Evolutionary conservation across 2,888 invertebrate species (phyloP).

Genomic region (Lobophora halterata): DNA sequence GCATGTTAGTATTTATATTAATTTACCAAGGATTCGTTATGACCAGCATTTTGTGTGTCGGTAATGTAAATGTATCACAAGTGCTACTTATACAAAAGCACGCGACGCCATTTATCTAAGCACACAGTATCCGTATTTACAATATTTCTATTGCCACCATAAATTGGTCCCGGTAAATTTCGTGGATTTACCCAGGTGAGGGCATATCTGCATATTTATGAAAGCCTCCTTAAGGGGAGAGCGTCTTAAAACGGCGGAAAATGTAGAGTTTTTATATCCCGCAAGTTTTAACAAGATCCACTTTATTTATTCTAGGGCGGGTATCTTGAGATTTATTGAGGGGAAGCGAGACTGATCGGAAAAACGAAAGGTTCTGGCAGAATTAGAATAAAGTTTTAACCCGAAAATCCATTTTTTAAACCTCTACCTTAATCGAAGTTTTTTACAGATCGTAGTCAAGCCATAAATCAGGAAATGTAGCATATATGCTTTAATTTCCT

Average conservation of each 20-base stretch:
- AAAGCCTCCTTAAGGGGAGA: conserved; percentile 72
- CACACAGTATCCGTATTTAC: conserved; percentile 70
- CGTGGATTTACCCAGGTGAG: conserved; percentile 75
- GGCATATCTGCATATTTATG: conserved; percentile 80
- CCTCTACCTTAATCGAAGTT: background rate
- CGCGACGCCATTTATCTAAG: conserved; percentile 61
- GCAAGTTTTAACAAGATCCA: conserved; percentile 78
- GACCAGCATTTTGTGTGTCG: too few species aligned
- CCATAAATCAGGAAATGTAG: too few species aligned
- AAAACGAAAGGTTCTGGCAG: conserved; percentile 35
- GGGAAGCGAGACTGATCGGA: conserved; percentile 74
- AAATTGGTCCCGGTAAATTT: conserved; percentile 75
- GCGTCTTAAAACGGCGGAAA: conserved; percentile 71
- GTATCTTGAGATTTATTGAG: conserved; percentile 67
- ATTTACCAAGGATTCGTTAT: too few species aligned
- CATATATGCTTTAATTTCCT: too few species aligned
- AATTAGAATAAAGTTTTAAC: conserved; percentile 22
- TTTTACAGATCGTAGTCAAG: too few species aligned
- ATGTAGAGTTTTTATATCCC: conserved; percentile 64
- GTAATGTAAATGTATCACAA: too few species aligned
- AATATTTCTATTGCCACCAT: conserved; percentile 73
- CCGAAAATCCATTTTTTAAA: conserved; percentile 5
- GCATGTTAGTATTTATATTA: too few species aligned
- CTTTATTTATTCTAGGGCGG: conserved; percentile 75
- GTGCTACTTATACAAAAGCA: conserved; percentile 71